Evolutionary conservation across 2,888 invertebrate genomes (phyloP).

Genomic region (Leptopilina drosophilae): DNA sequence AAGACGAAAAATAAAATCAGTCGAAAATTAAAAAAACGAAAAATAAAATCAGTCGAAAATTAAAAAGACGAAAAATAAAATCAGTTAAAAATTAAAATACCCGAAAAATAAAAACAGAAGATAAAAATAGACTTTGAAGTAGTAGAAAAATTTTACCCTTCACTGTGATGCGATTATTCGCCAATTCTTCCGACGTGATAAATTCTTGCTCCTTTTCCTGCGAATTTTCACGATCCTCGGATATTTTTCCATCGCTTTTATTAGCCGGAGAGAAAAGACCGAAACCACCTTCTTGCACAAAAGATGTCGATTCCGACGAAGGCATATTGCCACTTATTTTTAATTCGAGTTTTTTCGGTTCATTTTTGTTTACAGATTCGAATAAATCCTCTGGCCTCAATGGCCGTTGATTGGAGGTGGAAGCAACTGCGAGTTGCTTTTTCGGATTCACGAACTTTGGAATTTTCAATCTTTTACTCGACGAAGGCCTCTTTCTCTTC

Average conservation of each 20-base stretch:
- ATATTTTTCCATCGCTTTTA: slow-evolving; percentile 56
- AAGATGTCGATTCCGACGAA: slow-evolving; percentile 18
- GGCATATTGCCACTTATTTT: slow-evolving; percentile 71
- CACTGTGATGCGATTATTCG: slow-evolving; percentile 83
- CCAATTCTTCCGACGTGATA: slow-evolving; percentile 83
- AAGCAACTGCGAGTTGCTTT: slow-evolving; percentile 72
- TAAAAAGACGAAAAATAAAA: too few relatives aligned
- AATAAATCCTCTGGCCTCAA: slow-evolving; percentile 79
- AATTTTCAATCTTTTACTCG: slow-evolving; percentile 78
- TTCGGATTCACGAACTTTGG: slow-evolving; percentile 79
- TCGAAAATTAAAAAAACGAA: too few relatives aligned
- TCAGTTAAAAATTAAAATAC: background rate
- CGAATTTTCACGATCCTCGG: slow-evolving; percentile 58
- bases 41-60: too few relatives aligned
- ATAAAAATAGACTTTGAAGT: too few relatives aligned
- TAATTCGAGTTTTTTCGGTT: slow-evolving; percentile 78
- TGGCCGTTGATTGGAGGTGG: slow-evolving; percentile 63
- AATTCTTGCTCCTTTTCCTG: slow-evolving; percentile 68
- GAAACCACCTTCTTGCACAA: slow-evolving; percentile 66
- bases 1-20: too few relatives aligned
- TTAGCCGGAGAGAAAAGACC: slow-evolving; percentile 71
- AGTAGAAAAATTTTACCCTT: slow-evolving; percentile 75
- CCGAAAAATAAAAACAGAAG: background rate
- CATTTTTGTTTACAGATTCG: slow-evolving; percentile 77
- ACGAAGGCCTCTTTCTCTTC: slow-evolving; percentile 76